Evolutionary conservation across 2,888 invertebrate species (phyloP).

Genomic region (Parasteatoda lunata): DNA sequence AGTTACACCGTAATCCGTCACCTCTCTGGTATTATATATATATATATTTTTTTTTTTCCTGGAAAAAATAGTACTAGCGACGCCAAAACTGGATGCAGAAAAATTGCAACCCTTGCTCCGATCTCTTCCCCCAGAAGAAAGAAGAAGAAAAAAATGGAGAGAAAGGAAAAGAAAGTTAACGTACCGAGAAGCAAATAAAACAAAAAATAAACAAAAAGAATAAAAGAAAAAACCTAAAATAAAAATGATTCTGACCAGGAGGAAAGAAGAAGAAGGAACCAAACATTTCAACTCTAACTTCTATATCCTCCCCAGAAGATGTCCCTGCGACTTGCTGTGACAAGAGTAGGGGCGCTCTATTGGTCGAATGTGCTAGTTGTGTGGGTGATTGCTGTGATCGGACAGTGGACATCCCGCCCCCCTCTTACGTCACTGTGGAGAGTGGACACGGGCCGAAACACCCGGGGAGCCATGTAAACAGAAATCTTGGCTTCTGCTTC

Average conservation of each 20-base stretch:
- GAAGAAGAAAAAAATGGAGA: constrained; percentile 12
- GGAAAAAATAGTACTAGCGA: constrained; percentile 22
- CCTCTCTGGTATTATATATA: no score
- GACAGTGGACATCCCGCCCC: constrained; percentile 57
- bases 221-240: constrained; percentile 4
- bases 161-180: constrained; percentile 57
- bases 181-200: constrained; percentile 54
- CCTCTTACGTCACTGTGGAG: constrained; percentile 66
- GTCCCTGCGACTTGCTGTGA: constrained; percentile 60
- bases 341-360: constrained; percentile 61
- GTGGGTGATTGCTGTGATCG: constrained; percentile 68
- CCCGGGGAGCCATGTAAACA: constrained; percentile 68
- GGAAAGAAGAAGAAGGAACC: constrained; percentile 24
- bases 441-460: constrained; percentile 63
- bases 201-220: constrained; percentile 38
- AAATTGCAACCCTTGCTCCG: constrained; percentile 47
- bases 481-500: constrained; percentile 67
- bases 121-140: not conserved
- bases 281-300: constrained; percentile 31
- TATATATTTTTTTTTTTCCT: no score
- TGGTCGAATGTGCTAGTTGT: constrained; percentile 61
- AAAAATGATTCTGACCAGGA: constrained; percentile 12
- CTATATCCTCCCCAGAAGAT: constrained; percentile 36
- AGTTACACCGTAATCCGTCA: no score
- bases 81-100: constrained; percentile 5